Base-by-base conservation (phyloP, 2,888 invertebrate genomes). In the Patella caerulea region DNA sequence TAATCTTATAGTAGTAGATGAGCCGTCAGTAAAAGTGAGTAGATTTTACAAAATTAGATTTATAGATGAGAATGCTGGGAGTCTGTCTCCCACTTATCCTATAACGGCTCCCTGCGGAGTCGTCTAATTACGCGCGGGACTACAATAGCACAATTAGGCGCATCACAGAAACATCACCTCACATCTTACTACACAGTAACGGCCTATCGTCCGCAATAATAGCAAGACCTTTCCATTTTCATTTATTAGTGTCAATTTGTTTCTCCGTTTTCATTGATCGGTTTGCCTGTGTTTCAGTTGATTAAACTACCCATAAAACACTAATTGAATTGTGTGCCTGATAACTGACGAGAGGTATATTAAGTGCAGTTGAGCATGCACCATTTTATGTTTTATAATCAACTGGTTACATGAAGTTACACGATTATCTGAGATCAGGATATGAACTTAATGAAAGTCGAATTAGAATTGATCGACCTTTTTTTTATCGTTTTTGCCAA, bases 11-110 rank as follows among this genome's bases (percentile, higher is more conserved):
- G 54, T 34, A 29, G n/a, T 56, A 34, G 73, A 70, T 55, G 56
- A 75, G 75, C 69, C 71, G 75, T 75, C 75, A 52, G 56, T 55
- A 71, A 75, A 75, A 75, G 55, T 75, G 69, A 71, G 75, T 71
- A 75, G 75, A 75, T 75, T 75, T 75, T 75, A 19, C 75, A 19
- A 75, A 75, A 75, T 75, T 75, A 75, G 75, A 75, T 75, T 75
- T 75, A 75, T 75, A 55, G 71, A 54, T 53, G 69, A 53, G 70
- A 54, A 52, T 71, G 71, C 71, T 69, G 55, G 70, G 45, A 53
- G 71, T 71, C 70, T 75, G 75, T 54, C 75, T 75, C 70, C 75
- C 71, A 53, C 71, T 53, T 74, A 55, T 53, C 19, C 54, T 70
- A 75, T 75, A 71, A 75, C 56, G 53, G 55, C 55, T 71, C 75